phyloP scores from a whole-genome alignment of 2,797 vertebrate species.

The Coluber constrictor region DNA sequence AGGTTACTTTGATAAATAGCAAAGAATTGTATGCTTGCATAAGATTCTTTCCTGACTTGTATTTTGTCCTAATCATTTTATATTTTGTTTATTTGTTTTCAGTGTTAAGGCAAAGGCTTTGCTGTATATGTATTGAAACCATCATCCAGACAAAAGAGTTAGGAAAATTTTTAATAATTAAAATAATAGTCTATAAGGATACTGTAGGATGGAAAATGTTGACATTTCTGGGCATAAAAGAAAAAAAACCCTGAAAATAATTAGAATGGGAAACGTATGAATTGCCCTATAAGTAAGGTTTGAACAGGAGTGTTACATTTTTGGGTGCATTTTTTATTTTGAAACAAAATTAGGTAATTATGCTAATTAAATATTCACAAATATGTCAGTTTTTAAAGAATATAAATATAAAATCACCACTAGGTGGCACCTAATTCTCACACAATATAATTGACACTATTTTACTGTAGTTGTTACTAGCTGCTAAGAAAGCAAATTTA shows the following conservation, averaged over 20 bases:
- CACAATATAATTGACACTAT: not conserved
- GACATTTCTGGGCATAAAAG: not conserved
- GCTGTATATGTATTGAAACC: not conserved
- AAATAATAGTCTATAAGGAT: not conserved
- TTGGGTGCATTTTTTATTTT: not conserved
- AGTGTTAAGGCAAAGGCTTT: not conserved
- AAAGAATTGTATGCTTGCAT: not conserved
- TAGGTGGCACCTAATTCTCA: constrained; percentile 70
- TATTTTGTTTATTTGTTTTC: not conserved
- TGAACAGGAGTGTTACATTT: not conserved
- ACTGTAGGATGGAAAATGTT: not conserved
- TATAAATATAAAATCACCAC: constrained; percentile 53
- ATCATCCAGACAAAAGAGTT: not conserved
- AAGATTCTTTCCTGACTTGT: not conserved
- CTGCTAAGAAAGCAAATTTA: not conserved
- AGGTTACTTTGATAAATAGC: not conserved
- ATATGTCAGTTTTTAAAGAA: not conserved
- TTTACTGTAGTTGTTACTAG: constrained; percentile 13
- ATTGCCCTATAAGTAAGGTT: not conserved
- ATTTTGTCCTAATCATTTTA: not conserved
- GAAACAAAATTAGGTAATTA: not conserved
- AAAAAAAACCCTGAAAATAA: not conserved
- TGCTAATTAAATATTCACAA: not conserved
- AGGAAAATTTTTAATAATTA: not conserved
- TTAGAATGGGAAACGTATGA: not conserved